Conservation (phyloP, 1,140 invertebrate species). For the Meloidogyne floridensis region DNA sequence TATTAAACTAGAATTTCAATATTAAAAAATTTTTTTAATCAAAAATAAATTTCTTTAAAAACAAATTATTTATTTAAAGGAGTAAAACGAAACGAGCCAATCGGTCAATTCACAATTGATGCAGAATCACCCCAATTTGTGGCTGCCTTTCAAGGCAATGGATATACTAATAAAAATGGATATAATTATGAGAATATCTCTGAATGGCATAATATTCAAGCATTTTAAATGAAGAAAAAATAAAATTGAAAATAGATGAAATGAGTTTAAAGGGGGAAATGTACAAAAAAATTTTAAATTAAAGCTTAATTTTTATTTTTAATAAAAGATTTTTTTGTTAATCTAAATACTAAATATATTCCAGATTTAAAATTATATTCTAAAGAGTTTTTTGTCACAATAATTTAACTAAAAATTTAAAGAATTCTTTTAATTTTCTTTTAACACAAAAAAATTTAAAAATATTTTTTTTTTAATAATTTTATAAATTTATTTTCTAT, state of each 20-base stretch:
- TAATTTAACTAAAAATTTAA: too few relatives aligned
- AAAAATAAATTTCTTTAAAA: neutral
- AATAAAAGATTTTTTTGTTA: too few relatives aligned
- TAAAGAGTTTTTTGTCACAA: too few relatives aligned
- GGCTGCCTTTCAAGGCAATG: slow-evolving; percentile 18
- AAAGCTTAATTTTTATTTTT: too few relatives aligned
- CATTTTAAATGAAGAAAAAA: slow-evolving; percentile 15
- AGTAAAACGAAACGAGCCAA: slow-evolving; percentile 53
- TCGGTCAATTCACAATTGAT: slow-evolving; percentile 47
- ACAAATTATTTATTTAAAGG: slow-evolving; percentile 4
- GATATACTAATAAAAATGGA: neutral
- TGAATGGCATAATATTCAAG: slow-evolving; percentile 41
- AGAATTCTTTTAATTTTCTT: too few relatives aligned
- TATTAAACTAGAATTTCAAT: neutral
- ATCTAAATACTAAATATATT: too few relatives aligned
- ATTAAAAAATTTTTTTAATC: neutral
- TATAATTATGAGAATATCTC: slow-evolving; percentile 26
- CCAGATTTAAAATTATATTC: too few relatives aligned
- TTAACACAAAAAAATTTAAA: too few relatives aligned
- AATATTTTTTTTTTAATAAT: too few relatives aligned
- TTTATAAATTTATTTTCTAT: too few relatives aligned
- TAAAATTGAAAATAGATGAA: neutral
- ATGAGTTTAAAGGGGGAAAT: neutral
- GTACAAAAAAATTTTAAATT: too few relatives aligned
- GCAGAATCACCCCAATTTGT: slow-evolving; percentile 32